A percentile compares a stretch with the other conserved stretches of the same genome.
phyloP scores from a whole-genome alignment of 2,797 vertebrate genomes.

The Capromys pilorides region DNA sequence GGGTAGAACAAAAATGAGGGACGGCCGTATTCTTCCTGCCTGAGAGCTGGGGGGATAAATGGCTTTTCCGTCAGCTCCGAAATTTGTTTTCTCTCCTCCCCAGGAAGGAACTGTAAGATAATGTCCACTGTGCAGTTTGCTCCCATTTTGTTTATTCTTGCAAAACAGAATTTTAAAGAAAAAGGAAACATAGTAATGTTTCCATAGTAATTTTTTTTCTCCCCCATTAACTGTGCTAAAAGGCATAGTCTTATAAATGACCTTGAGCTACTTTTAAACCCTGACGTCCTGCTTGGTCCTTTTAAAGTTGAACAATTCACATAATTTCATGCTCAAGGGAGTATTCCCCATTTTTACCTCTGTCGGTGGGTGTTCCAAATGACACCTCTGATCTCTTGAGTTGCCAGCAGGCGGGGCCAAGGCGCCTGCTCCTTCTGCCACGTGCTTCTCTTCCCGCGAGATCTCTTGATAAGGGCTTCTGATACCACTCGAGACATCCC shows the following conservation, averaged over 20 bases:
- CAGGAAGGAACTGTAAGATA: slow-evolving; percentile 71
- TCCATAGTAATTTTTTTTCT: slow-evolving; percentile 76
- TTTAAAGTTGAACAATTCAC: slow-evolving; percentile 13
- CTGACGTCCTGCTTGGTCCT: not conserved
- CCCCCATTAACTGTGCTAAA: slow-evolving; percentile 53
- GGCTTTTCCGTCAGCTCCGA: slow-evolving; percentile 75
- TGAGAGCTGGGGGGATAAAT: slow-evolving; percentile 64
- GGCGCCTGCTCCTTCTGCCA: not conserved
- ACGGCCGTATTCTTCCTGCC: slow-evolving; percentile 44
- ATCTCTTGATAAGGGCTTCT: not conserved
- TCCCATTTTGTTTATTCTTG: slow-evolving; percentile 73
- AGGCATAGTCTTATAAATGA: slow-evolving; percentile 55
- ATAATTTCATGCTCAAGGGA: not conserved
- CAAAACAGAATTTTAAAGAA: slow-evolving; percentile 76
- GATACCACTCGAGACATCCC: not conserved
- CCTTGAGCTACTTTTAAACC: slow-evolving; percentile 51
- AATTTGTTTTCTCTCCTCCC: slow-evolving; percentile 77
- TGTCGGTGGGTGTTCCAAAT: not conserved
- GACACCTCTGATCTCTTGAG: not conserved
- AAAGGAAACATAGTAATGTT: slow-evolving; percentile 78
- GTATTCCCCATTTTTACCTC: not conserved
- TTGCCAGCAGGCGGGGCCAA: not conserved
- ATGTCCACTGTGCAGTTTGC: not conserved
- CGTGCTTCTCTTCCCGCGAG: not conserved
- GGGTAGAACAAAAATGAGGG: slow-evolving; percentile 75